phyloP scores from a whole-genome alignment of 2,888 invertebrate genomes.

The Dastarcus helophoroides region DNA sequence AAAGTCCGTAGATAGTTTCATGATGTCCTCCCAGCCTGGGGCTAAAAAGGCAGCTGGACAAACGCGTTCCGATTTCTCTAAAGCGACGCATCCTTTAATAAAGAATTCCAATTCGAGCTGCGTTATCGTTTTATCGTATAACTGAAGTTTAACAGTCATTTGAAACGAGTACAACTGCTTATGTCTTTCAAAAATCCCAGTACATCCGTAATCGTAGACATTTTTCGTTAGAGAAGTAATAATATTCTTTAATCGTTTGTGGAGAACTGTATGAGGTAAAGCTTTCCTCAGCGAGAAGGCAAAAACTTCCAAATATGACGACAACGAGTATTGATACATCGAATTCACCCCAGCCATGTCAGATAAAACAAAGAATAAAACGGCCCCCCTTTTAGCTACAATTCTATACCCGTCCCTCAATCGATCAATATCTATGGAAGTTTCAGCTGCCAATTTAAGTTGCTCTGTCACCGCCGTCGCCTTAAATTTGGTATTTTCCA shows the following conservation, averaged over 20 bases:
- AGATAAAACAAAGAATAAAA: conserved; percentile 80
- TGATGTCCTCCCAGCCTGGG: conserved; percentile 71
- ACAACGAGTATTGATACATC: conserved; percentile 89
- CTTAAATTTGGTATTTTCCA: conserved; percentile 83
- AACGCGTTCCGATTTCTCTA: conserved; percentile 57
- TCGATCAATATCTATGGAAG: conserved; percentile 70
- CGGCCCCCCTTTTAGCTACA: conserved; percentile 76
- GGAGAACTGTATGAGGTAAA: conserved; percentile 66
- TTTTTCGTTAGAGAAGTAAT: conserved; percentile 76
- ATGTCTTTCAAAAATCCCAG: conserved; percentile 83
- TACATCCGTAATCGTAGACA: conserved; percentile 85
- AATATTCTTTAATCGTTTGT: conserved; percentile 66
- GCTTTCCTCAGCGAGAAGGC: conserved; percentile 69
- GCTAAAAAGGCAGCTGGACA: conserved; percentile 67
- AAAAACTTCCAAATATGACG: conserved; percentile 77
- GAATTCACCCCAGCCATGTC: conserved; percentile 81
- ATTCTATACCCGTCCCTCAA: conserved; percentile 76
- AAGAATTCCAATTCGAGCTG: conserved; percentile 80
- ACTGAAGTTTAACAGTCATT: conserved; percentile 74
- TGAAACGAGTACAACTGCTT: conserved; percentile 85
- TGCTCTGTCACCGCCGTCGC: conserved; percentile 74
- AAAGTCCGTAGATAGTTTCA: conserved; percentile 61
- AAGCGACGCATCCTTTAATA: conserved; percentile 67
- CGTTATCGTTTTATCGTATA: conserved; percentile 49
- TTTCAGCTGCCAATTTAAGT: conserved; percentile 61